These are phyloP conservation scores for Nasonia oneida DNA, from an alignment of 2,888 invertebrate genomes.

Conservation along the genomic window DNA sequence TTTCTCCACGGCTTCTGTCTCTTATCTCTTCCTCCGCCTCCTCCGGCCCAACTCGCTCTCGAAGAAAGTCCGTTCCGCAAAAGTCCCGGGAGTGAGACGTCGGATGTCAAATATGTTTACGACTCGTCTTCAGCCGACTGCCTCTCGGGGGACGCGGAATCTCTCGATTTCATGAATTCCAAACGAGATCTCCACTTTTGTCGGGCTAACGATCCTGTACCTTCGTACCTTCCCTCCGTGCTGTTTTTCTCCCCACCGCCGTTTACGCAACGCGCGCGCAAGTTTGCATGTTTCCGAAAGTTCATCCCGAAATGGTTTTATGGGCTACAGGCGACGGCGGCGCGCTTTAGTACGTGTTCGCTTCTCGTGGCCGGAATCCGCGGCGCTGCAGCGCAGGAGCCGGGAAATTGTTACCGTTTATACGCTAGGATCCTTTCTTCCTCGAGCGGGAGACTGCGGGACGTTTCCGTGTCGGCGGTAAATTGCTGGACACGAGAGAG, in stretches of 20 bases:
- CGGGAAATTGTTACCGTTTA: neutral
- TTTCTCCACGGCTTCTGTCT: neutral
- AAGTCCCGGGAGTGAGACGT: constrained; percentile 27
- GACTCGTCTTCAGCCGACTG: neutral
- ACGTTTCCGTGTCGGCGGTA: constrained; percentile 12
- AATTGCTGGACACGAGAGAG: constrained; percentile 37
- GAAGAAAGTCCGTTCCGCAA: neutral
- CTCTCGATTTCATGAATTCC: constrained; percentile 44
- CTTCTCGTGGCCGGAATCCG: neutral
- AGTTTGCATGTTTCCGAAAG: constrained; percentile 14
- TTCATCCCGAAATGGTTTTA: constrained; percentile 11
- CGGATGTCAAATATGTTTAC: constrained; percentile 48
- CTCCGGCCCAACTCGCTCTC: neutral
- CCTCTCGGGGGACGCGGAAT: constrained; percentile 21
- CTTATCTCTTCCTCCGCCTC: neutral
- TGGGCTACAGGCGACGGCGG: neutral
- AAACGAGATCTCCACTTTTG: constrained; percentile 30
- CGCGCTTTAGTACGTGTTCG: neutral
- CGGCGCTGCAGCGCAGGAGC: neutral
- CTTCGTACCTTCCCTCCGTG: neutral
- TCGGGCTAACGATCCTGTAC: constrained; percentile 9
- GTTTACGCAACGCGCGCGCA: neutral
- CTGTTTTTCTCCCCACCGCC: too few relatives aligned
- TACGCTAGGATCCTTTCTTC: neutral
- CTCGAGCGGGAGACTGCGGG: neutral